Evolutionary conservation across 64 coral and sea anemone genomes (phyloP).

Genomic region (Montipora sp.): DNA sequence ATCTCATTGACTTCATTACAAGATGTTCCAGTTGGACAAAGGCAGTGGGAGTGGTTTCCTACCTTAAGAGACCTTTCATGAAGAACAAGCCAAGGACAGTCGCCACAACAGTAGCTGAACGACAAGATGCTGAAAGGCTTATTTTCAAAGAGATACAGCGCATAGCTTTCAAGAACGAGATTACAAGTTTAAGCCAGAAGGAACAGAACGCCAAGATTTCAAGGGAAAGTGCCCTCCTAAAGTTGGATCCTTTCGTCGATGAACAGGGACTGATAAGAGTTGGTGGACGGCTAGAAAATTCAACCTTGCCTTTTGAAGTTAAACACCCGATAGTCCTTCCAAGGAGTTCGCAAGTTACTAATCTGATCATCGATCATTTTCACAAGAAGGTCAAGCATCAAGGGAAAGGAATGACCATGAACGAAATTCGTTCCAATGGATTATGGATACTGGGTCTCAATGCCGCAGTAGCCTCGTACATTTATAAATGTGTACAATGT

Average conservation of each 20-base stretch:
- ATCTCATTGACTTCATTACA: too few species aligned
- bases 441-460: too few species aligned
- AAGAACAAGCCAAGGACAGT: neutral
- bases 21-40: too few species aligned
- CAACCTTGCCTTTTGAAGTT: constrained; percentile 1
- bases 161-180: neutral
- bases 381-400: constrained; percentile 27
- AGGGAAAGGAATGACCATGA: neutral
- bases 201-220: neutral
- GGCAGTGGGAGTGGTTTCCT: too few species aligned
- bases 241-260: neutral
- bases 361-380: constrained; percentile 3
- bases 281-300: constrained; percentile 1
- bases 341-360: neutral
- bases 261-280: neutral
- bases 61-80: too few species aligned
- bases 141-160: neutral
- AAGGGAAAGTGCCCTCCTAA: neutral
- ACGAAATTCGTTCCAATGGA: too few species aligned
- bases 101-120: neutral
- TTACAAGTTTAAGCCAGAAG: neutral
- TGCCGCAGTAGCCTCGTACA: neutral
- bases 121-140: neutral
- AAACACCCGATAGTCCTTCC: constrained; percentile 18
- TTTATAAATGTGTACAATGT: neutral